Percentiles rank a stretch among this genome's conserved stretches.
Conservation (phyloP, 2,888 invertebrate species). For the Caenorhabditis sp. region DNA sequence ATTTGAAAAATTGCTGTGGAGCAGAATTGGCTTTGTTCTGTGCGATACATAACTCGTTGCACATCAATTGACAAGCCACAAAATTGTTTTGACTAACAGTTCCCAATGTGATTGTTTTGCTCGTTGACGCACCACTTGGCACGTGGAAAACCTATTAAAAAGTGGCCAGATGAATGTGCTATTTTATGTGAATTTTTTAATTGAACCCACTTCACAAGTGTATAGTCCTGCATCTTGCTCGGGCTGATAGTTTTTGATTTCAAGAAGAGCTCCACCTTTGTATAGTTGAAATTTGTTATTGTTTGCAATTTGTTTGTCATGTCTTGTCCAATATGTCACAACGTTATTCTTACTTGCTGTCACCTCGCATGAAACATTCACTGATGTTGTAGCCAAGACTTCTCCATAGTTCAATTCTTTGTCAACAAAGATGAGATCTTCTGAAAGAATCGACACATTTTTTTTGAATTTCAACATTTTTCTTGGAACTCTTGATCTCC, state of each 20-base stretch:
- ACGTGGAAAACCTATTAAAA: constrained; percentile 30
- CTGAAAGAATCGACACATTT: constrained; percentile 28
- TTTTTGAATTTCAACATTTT: background rate
- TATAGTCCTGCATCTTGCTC: constrained; percentile 50
- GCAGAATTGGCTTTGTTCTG: constrained; percentile 12
- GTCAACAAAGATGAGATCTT: constrained; percentile 51
- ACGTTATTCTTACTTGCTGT: constrained; percentile 39
- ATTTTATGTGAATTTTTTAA: background rate
- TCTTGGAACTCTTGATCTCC: too few species aligned
- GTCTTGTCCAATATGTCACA: constrained; percentile 45
- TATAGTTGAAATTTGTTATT: constrained; percentile 37
- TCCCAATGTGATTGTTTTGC: constrained; percentile 29
- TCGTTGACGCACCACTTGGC: constrained; percentile 29
- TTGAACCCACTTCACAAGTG: constrained; percentile 41
- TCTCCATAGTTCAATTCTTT: constrained; percentile 41
- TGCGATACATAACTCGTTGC: constrained; percentile 34
- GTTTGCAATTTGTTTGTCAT: constrained; percentile 31
- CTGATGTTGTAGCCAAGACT: constrained; percentile 42
- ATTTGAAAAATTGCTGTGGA: background rate
- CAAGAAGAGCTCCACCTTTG: constrained; percentile 45
- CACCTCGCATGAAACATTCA: constrained; percentile 53
- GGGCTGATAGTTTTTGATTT: constrained; percentile 48
- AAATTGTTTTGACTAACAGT: constrained; percentile 34
- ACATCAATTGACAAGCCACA: constrained; percentile 37
- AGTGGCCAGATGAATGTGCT: background rate